Percentiles rank a stretch among this genome's conserved stretches.
These are phyloP conservation scores for Silvanus unidentatus DNA, from an alignment of 2,888 invertebrate species.

Conservation along the genomic window DNA sequence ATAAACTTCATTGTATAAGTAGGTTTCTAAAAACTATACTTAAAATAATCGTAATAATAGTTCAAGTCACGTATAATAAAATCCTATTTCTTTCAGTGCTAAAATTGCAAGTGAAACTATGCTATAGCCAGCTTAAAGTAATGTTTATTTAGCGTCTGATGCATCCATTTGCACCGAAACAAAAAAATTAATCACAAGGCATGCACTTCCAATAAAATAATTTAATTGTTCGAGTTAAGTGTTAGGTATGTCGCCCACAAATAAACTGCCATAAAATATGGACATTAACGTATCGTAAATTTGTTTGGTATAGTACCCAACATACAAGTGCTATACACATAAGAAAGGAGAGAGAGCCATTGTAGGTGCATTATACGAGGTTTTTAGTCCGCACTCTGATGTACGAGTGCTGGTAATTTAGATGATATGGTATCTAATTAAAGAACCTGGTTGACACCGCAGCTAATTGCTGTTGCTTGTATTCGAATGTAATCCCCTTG, in stretches of 20 bases:
- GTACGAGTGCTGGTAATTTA: conserved; percentile 28
- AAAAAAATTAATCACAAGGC: no score
- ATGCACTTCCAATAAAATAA: conserved; percentile 1
- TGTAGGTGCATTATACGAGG: conserved; percentile 1
- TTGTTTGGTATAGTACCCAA: conserved; percentile 6
- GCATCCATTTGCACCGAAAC: no score
- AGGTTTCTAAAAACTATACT: no score
- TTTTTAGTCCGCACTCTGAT: conserved; percentile 22
- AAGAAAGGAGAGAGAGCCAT: background rate
- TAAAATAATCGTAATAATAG: no score
- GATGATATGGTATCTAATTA: conserved; percentile 34
- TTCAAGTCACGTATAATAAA: no score
- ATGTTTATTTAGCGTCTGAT: no score
- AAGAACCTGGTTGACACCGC: conserved; percentile 29
- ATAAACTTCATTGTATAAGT: no score
- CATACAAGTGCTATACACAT: conserved; percentile 6
- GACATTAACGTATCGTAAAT: conserved; percentile 24
- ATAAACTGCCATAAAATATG: conserved; percentile 23
- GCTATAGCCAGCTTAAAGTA: no score
- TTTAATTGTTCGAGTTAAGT: background rate
- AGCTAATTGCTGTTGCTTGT: conserved; percentile 34
- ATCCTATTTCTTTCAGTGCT: no score
- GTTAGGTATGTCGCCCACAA: conserved; percentile 8
- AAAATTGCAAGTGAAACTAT: no score
- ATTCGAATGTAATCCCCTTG: conserved; percentile 31